Evolutionary conservation across 2,113 vertebrate genomes (phyloP).

Genomic region (Saguinus midas): DNA sequence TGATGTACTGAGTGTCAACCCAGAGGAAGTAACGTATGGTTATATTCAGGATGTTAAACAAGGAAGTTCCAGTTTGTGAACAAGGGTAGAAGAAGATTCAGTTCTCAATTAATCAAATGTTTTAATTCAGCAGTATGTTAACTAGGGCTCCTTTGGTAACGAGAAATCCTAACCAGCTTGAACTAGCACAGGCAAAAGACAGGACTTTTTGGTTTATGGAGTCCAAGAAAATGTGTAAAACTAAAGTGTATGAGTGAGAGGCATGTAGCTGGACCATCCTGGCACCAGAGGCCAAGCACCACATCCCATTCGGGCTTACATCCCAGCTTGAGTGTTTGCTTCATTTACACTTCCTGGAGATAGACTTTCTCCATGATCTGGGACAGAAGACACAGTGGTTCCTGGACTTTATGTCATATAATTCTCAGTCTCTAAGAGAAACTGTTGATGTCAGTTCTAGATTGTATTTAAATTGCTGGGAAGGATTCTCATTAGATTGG

Average conservation of each 20-base stretch:
- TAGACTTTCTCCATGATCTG: not conserved
- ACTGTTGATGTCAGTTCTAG: not conserved
- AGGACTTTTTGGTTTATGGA: not conserved
- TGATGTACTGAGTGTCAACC: not conserved
- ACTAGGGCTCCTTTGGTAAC: not conserved
- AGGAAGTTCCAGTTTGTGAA: not conserved
- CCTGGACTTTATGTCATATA: not conserved
- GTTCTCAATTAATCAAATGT: not conserved
- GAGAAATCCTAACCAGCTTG: not conserved
- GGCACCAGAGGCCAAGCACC: not conserved
- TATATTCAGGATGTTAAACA: not conserved
- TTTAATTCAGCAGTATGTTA: not conserved
- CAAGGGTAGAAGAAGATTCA: not conserved
- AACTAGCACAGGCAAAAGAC: not conserved
- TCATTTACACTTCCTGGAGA: not conserved
- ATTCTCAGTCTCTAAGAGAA: not conserved
- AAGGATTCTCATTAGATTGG: constrained; percentile 18
- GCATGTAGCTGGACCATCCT: fast-evolving
- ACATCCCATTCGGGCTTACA: fast-evolving
- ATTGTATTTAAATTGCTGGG: constrained; percentile 6
- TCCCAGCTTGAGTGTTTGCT: not conserved
- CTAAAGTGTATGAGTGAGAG: not conserved
- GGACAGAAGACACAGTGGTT: not conserved
- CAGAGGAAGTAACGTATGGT: not conserved
- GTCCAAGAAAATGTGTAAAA: not conserved